Conservation (phyloP, 1,140 invertebrate genomes). For the Apis laboriosa region DNA sequence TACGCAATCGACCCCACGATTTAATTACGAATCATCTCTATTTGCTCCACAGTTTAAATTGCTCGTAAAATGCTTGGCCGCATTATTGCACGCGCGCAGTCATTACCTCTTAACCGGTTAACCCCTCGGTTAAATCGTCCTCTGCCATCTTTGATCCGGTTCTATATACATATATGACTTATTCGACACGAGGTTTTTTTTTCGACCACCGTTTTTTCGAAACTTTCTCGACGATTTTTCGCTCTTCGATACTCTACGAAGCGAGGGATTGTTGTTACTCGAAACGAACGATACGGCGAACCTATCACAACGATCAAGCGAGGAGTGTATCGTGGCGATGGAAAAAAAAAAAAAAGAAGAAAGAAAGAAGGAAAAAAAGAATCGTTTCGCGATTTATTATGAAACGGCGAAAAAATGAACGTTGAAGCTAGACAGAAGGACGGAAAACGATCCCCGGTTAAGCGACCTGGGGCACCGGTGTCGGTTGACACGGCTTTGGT, state of each 20-base stretch:
- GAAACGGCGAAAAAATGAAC: not conserved
- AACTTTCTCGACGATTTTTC: no score
- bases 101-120: slow-evolving; percentile 22
- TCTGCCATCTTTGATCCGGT: not conserved
- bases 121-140: not conserved
- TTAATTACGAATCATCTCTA: slow-evolving; percentile 28
- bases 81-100: slow-evolving; percentile 33
- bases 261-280: no score
- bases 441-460: not conserved
- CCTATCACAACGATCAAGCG: no score
- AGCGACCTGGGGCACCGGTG: not conserved
- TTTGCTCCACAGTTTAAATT: slow-evolving; percentile 1
- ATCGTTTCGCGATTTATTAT: slow-evolving; percentile 4
- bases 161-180: no score
- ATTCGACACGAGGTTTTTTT: no score
- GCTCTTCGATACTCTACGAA: no score
- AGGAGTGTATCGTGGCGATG: no score
- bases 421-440: not conserved
- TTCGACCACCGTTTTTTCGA: no score
- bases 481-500: slow-evolving; percentile 19
- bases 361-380: no score
- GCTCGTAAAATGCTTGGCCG: slow-evolving; percentile 9
- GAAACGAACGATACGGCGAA: no score
- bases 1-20: slow-evolving; percentile 10
- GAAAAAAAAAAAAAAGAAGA: no score